Conservation (phyloP, 2,797 vertebrate genomes). For the Hydrocynus forskahlii region DNA sequence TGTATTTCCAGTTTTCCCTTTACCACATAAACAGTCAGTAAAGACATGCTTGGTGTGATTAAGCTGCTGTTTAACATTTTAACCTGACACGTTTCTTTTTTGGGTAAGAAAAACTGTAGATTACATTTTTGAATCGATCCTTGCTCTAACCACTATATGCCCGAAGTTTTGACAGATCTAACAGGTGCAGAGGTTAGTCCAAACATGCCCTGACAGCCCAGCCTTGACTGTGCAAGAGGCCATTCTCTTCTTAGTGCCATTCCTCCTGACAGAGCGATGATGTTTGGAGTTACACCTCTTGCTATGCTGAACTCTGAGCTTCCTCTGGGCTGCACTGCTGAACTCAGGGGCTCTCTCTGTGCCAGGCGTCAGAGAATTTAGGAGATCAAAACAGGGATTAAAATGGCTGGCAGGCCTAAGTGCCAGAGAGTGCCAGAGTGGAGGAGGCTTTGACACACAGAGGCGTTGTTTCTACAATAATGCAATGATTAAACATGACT, state of each 20-base stretch:
- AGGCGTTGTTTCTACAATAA: constrained; percentile 22
- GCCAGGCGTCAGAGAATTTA: constrained; percentile 40
- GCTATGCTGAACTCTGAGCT: constrained; percentile 48
- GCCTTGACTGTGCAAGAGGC: constrained; percentile 2
- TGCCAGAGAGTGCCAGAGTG: constrained; percentile 17
- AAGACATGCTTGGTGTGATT: too few species aligned
- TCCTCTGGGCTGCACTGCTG: constrained; percentile 33
- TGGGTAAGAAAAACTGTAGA: not conserved
- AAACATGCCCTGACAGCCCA: constrained; percentile 10
- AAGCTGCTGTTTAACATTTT: too few species aligned
- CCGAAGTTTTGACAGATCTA: not conserved
- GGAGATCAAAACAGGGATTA: constrained; percentile 50
- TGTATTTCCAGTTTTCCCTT: too few species aligned
- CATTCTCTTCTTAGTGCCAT: constrained; percentile 35
- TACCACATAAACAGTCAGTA: too few species aligned
- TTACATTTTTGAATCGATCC: not conserved
- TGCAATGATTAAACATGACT: constrained; percentile 24
- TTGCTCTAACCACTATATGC: not conserved
- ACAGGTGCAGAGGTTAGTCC: not conserved
- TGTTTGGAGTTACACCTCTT: constrained; percentile 48
- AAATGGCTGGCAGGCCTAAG: constrained; percentile 44
- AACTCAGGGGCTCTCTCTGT: constrained; percentile 38
- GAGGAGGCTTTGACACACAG: constrained; percentile 41
- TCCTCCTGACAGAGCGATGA: constrained; percentile 52
- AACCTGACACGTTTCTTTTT: too few species aligned